These are phyloP conservation scores for Pachyseris speciosa DNA, from an alignment of 64 coral and sea anemone species.

Conservation along the genomic window DNA sequence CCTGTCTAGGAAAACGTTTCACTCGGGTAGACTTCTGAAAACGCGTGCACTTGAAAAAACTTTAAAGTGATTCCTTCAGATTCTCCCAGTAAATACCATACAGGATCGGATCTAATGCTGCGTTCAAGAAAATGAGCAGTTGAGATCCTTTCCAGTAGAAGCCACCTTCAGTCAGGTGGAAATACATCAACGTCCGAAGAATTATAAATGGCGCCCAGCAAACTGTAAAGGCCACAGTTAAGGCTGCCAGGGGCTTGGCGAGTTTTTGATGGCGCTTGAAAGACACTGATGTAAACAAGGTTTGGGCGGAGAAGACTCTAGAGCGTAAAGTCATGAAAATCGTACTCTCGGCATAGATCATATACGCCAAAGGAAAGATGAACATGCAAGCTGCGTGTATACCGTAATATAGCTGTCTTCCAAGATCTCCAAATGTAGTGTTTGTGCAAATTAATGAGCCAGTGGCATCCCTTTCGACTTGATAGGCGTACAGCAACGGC, in stretches of 20 bases:
- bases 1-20: not conserved
- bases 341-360: constrained; percentile 38
- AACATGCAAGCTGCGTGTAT: constrained; percentile 35
- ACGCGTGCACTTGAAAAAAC: not conserved
- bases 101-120: constrained; percentile 36
- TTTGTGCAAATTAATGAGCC: constrained; percentile 16
- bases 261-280: constrained; percentile 18
- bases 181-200: constrained; percentile 48
- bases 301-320: not conserved
- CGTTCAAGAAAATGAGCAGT: constrained; percentile 27
- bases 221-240: constrained; percentile 34
- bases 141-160: constrained; percentile 37
- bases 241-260: constrained; percentile 18
- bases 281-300: not conserved
- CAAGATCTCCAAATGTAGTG: constrained; percentile 17
- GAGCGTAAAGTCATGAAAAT: constrained; percentile 26
- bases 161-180: not conserved
- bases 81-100: constrained; percentile 61
- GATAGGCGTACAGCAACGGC: constrained; percentile 51
- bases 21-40: not conserved
- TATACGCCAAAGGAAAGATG: not conserved
- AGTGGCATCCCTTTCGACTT: not conserved
- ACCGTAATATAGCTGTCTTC: constrained; percentile 47
- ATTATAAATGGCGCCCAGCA: constrained; percentile 53
- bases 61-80: constrained; percentile 16